Evolutionary conservation across 2,113 vertebrate genomes (phyloP).

Genomic region (Corythaeola cristata): DNA sequence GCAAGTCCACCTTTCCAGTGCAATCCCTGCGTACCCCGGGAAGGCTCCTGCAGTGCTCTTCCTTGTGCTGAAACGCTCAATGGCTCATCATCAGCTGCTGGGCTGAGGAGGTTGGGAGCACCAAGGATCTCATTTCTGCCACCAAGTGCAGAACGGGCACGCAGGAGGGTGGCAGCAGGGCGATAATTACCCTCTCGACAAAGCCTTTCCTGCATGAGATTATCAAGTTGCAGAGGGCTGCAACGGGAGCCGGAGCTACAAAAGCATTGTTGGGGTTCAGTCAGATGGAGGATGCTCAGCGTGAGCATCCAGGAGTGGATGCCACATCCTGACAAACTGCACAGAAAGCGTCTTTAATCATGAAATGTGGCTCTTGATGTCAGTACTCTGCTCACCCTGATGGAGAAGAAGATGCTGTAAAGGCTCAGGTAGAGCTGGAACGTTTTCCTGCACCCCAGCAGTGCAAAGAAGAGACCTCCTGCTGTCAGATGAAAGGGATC

Average conservation of each 20-base stretch:
- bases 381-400: neutral
- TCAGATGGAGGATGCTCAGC: neutral
- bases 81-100: neutral
- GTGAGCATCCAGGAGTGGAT: neutral
- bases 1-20: neutral
- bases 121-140: neutral
- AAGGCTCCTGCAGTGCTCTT: neutral
- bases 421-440: neutral
- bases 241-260: neutral
- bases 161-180: neutral
- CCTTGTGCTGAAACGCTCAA: neutral
- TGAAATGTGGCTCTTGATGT: neutral
- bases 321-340: neutral
- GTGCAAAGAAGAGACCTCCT: neutral
- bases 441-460: neutral
- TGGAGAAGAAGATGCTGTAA: neutral
- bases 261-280: neutral
- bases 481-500: neutral
- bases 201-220: neutral
- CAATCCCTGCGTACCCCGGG: rapidly evolving
- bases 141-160: rapidly evolving
- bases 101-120: neutral
- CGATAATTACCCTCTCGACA: neutral
- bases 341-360: neutral
- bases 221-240: neutral